Percentiles rank a stretch among this genome's conserved stretches.
Evolutionary conservation across 2,113 vertebrate genomes (phyloP).

Genomic region (Alethe castanea): DNA sequence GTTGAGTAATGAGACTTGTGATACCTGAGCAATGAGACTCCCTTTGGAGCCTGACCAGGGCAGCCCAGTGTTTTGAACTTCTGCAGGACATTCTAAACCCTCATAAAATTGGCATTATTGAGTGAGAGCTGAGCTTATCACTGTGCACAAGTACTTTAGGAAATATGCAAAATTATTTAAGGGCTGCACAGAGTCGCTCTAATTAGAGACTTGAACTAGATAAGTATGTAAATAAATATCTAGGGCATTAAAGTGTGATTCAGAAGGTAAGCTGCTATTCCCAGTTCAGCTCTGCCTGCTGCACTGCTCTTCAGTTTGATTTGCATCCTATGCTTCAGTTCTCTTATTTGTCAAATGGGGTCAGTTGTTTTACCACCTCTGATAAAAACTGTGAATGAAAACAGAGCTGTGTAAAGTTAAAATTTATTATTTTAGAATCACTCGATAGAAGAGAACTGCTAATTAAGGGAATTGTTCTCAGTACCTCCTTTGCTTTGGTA

Average conservation of each 20-base stretch:
- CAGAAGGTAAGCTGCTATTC: constrained; percentile 48
- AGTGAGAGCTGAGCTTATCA: neutral
- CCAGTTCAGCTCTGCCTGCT: constrained; percentile 3
- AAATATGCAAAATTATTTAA: neutral
- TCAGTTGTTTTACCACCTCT: constrained; percentile 15
- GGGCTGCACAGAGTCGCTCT: neutral
- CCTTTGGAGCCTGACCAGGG: neutral
- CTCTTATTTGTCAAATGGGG: constrained; percentile 29
- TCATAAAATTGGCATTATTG: neutral
- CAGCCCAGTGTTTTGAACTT: neutral
- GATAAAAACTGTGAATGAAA: constrained; percentile 20
- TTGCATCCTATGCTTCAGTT: constrained; percentile 33
- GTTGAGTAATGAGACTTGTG: neutral
- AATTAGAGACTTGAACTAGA: constrained; percentile 58
- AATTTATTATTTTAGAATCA: constrained; percentile 18
- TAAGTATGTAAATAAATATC: constrained; percentile 48
- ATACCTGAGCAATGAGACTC: neutral
- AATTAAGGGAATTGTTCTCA: constrained; percentile 22
- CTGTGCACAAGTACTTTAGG: neutral
- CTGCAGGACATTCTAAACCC: neutral
- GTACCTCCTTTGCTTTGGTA: neutral
- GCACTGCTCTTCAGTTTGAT: constrained; percentile 3
- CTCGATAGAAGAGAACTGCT: neutral
- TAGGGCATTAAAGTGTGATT: constrained; percentile 42
- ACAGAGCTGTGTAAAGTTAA: neutral